Percentiles rank a stretch among this genome's conserved stretches.
These are phyloP conservation scores for Andrena chrysosceles DNA, from an alignment of 2,888 invertebrate species.

Conservation along the genomic window DNA sequence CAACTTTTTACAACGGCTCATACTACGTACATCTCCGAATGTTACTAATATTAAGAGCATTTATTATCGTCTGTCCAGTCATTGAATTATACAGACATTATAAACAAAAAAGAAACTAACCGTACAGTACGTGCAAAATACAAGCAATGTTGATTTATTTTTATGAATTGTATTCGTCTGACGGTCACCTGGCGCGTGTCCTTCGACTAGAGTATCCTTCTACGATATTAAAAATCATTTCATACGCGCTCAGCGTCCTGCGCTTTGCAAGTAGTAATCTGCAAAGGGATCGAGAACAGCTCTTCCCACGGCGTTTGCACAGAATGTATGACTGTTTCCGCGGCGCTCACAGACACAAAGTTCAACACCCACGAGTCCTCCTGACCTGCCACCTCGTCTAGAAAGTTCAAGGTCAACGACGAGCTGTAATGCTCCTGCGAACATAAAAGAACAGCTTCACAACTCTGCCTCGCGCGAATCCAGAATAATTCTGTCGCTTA, in stretches of 20 bases:
- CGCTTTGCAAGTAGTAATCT: constrained; percentile 75
- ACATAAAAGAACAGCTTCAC: not conserved
- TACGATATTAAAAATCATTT: constrained; percentile 18
- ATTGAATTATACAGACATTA: not conserved
- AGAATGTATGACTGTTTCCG: constrained; percentile 85
- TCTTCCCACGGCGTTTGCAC: constrained; percentile 86
- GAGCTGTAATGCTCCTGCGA: constrained; percentile 78
- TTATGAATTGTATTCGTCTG: constrained; percentile 2
- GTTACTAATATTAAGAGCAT: not conserved
- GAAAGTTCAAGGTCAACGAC: constrained; percentile 85
- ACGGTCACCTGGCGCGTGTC: constrained; percentile 16
- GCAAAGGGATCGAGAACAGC: constrained; percentile 86
- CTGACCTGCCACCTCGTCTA: constrained; percentile 85
- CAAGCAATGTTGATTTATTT: constrained; percentile 17
- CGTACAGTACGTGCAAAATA: constrained; percentile 11
- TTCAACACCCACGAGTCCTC: constrained; percentile 85
- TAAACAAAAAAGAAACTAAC: constrained; percentile 5
- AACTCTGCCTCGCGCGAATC: not conserved
- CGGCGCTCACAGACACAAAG: constrained; percentile 85
- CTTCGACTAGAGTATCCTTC: constrained; percentile 49
- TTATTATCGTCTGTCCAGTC: not conserved
- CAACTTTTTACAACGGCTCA: not conserved
- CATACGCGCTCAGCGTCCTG: constrained; percentile 44
- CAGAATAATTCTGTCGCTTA: constrained; percentile 74
- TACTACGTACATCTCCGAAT: constrained; percentile 18